These are phyloP conservation scores for Drosophila ezoana DNA, from an alignment of 2,888 invertebrate species.

Conservation along the genomic window DNA sequence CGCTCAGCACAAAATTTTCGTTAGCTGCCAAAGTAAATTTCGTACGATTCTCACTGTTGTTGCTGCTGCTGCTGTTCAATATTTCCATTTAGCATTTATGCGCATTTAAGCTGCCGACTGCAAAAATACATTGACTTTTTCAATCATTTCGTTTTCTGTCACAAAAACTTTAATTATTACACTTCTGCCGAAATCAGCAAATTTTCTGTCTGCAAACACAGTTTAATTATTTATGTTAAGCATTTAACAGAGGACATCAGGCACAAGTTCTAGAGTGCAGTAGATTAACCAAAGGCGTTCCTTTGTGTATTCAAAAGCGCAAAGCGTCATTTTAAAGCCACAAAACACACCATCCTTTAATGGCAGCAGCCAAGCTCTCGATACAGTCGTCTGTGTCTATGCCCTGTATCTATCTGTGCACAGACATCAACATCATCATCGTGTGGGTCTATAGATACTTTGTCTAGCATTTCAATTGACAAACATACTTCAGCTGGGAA, in stretches of 20 bases:
- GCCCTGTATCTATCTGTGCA: constrained; percentile 34
- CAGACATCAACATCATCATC: constrained; percentile 49
- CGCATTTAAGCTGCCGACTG: constrained; percentile 45
- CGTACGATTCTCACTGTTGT: constrained; percentile 34
- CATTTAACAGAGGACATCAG: too few relatives aligned
- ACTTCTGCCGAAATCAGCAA: constrained; percentile 42
- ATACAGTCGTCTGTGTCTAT: constrained; percentile 19
- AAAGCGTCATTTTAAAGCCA: constrained; percentile 39
- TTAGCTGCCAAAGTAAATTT: constrained; percentile 58
- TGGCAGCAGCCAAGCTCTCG: constrained; percentile 5
- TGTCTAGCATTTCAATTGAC: constrained; percentile 81
- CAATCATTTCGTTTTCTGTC: constrained; percentile 34
- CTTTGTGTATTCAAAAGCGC: constrained; percentile 26
- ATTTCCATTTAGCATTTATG: constrained; percentile 54
- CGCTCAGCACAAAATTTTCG: constrained; percentile 82
- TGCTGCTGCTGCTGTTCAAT: constrained; percentile 37
- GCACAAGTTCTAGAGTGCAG: not conserved
- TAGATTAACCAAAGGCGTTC: not conserved
- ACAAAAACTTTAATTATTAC: constrained; percentile 51
- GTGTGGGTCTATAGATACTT: constrained; percentile 66
- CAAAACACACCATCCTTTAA: constrained; percentile 31
- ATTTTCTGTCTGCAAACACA: constrained; percentile 11
- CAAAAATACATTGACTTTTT: constrained; percentile 39
- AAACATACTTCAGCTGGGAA: constrained; percentile 71
- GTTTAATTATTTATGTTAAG: constrained; percentile 22